Evolutionary conservation across 2,888 invertebrate species (phyloP).

Genomic region (Pristionchus entomophagus): DNA sequence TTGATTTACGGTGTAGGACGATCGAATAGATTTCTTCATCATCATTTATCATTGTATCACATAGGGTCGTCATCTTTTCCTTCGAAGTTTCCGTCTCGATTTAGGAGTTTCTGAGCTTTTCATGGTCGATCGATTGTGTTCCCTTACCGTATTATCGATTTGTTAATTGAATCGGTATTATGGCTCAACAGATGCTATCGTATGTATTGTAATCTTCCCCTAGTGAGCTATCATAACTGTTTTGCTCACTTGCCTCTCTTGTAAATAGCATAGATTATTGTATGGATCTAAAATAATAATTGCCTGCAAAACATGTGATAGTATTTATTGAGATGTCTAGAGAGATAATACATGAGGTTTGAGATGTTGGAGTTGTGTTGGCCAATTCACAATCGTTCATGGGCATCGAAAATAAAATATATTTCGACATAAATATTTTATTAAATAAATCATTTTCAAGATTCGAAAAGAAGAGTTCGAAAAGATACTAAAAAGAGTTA

Average conservation of each 20-base stretch:
- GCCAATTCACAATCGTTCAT: too few relatives aligned
- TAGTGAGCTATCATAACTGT: background rate
- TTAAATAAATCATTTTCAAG: too few relatives aligned
- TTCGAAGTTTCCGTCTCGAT: background rate
- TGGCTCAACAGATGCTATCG: background rate
- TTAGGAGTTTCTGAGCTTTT: background rate
- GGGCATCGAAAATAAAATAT: too few relatives aligned
- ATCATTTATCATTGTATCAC: background rate
- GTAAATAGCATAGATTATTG: conserved; percentile 24
- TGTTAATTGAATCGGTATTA: background rate
- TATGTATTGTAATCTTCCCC: background rate
- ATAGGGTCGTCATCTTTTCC: background rate
- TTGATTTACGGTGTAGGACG: conserved; percentile 36
- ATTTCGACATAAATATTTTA: too few relatives aligned
- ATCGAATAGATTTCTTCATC: conserved; percentile 4
- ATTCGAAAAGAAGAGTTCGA: too few relatives aligned
- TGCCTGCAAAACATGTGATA: conserved; percentile 26
- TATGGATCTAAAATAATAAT: conserved; percentile 21
- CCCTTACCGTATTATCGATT: background rate
- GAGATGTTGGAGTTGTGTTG: background rate
- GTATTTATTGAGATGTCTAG: conserved; percentile 35
- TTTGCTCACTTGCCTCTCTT: conserved; percentile 9
- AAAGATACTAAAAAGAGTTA: too few relatives aligned
- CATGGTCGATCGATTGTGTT: background rate
- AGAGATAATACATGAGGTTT: background rate